Base-by-base conservation (phyloP, 1,140 invertebrate species). In the Drosophila obscura region DNA sequence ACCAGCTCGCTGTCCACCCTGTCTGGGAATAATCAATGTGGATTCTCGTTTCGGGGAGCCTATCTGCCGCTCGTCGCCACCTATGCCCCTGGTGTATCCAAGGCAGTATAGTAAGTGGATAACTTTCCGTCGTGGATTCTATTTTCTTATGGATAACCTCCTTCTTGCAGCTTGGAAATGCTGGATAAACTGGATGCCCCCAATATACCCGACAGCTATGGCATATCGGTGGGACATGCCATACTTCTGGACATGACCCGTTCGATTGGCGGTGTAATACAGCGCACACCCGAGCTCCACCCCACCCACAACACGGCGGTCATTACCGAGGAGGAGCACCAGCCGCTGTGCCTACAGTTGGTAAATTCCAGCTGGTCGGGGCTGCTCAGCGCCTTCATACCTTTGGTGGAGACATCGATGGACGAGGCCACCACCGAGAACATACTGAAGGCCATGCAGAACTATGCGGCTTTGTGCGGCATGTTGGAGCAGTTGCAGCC, bases 291-390 rank as follows among this genome's bases (percentile, higher is more conserved):
- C 1, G 90, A 91, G 22, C 49, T 77, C 22, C 93, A 91, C 60
- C 85, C 80, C 9, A 80, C 68, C 13, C 85, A 81, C 46, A 91
- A 91, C 62, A 91, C 90, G 31, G 93, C 94, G 49, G 85, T 93
- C 28, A 92, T 93, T 11, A 91, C 83, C 8, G 93, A 94, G 74
- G 92, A 93, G 7, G 93, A 91, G 94, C 76, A 88, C 50, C 93
- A 92, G 61, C 93, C 94, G 57, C 85, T 96, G 8, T 94, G 95
- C 79, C 92, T 93, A 46, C 96, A 98, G 92, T 92, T 99, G 19
- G 95, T 99, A 4, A 97, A 97, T 88, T 99, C 98, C 0, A 98
- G 97, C 72, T 99, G 98, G 98, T 97, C 97, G 91, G 98, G 97
- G 5, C 92, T 99, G 28, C 93, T 99, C 13, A 97, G 97, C 77